Conservation (phyloP, 2,797 vertebrate species). For the Sebastes steindachneri region DNA sequence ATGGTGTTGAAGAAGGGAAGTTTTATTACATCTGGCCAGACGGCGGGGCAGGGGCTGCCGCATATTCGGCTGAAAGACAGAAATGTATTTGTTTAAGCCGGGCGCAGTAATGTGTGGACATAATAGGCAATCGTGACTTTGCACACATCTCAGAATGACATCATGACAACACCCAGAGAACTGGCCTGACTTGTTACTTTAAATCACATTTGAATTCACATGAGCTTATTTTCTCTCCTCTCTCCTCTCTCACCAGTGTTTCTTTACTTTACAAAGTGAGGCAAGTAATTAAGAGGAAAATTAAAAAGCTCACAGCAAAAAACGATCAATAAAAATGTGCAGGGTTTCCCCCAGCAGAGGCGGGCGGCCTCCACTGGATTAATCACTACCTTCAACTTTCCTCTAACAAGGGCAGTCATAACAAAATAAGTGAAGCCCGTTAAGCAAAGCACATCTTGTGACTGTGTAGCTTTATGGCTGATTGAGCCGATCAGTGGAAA, state of each 20-base stretch:
- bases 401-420: not conserved
- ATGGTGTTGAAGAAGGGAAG: slow-evolving; percentile 99
- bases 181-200: not conserved
- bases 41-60: slow-evolving; percentile 96
- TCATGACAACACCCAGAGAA: not conserved
- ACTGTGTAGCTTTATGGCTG: not conserved
- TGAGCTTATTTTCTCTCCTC: not conserved
- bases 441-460: not conserved
- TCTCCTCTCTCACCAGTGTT: not conserved
- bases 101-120: not conserved
- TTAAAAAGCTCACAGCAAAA: not conserved
- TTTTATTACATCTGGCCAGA: slow-evolving; percentile 99
- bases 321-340: not conserved
- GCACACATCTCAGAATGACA: not conserved
- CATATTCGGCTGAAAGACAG: slow-evolving; percentile 90
- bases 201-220: not conserved
- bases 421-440: not conserved
- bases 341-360: not conserved
- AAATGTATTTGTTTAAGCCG: not conserved
- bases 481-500: not conserved
- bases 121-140: not conserved
- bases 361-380: not conserved
- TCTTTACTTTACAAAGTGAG: not conserved
- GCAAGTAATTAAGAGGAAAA: not conserved
- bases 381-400: slow-evolving; percentile 2